These are phyloP conservation scores for Piscicola geometra DNA, from an alignment of 2,888 invertebrate genomes.

Conservation along the genomic window DNA sequence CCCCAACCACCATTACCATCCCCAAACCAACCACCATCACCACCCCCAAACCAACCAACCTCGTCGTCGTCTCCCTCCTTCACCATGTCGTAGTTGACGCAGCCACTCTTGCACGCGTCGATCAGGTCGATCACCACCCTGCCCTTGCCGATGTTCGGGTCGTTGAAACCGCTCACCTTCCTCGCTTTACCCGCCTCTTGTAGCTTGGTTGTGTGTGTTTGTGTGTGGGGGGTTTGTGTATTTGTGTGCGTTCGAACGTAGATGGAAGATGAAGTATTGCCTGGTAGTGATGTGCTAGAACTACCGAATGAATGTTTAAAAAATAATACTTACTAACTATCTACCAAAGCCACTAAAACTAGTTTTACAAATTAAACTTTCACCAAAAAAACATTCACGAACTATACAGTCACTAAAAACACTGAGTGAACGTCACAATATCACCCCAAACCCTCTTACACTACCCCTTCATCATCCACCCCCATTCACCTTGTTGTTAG, in stretches of 20 bases:
- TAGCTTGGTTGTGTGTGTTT: conserved; percentile 49
- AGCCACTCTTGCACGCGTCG: conserved; percentile 90
- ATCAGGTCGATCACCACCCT: conserved; percentile 90
- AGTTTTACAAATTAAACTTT: too few species aligned
- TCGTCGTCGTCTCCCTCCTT: conserved; percentile 72
- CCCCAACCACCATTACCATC: conserved; percentile 3
- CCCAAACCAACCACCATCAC: neutral
- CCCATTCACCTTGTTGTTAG: conserved; percentile 74
- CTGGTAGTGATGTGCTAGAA: neutral
- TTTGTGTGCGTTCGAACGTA: neutral
- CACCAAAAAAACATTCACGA: neutral
- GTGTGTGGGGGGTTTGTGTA: too few species aligned
- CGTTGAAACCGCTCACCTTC: conserved; percentile 64
- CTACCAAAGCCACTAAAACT: too few species aligned
- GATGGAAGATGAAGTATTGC: neutral
- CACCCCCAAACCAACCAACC: conserved; percentile 59
- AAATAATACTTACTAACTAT: too few species aligned
- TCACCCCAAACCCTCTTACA: neutral
- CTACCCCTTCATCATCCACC: neutral
- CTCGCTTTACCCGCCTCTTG: conserved; percentile 55
- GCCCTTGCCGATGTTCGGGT: conserved; percentile 73
- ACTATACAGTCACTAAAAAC: neutral
- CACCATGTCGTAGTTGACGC: conserved; percentile 87
- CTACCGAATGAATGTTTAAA: neutral
- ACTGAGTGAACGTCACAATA: neutral